phyloP scores from a whole-genome alignment of 2,888 invertebrate genomes.

The Subacronicta megacephala region DNA sequence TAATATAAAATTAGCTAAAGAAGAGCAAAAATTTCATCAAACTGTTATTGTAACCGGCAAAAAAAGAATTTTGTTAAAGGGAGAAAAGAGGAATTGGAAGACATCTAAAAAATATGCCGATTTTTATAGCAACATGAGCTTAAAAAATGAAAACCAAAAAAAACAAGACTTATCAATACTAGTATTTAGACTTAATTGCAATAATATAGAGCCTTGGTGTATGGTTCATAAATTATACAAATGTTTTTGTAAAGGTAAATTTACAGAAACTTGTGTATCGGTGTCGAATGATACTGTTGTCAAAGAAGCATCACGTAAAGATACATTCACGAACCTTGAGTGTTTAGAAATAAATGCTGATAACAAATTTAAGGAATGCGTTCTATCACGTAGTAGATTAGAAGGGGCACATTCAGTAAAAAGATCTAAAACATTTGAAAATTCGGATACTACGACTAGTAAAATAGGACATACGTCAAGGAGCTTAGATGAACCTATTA shows the following conservation, averaged over 20 bases:
- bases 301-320: conserved; percentile 23
- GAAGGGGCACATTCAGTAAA: conserved; percentile 10
- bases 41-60: conserved; percentile 92
- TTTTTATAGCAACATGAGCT: conserved; percentile 75
- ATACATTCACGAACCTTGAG: conserved; percentile 11
- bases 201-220: conserved; percentile 90
- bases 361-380: conserved; percentile 4
- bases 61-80: conserved; percentile 91
- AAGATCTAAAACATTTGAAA: conserved; percentile 13
- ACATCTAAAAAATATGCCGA: conserved; percentile 91
- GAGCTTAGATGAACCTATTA: conserved; percentile 10
- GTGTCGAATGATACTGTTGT: conserved; percentile 10
- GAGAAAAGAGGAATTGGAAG: conserved; percentile 89
- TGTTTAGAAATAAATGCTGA: conserved; percentile 10
- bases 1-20: conserved; percentile 90
- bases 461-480: conserved; percentile 12
- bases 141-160: conserved; percentile 63
- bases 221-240: conserved; percentile 91
- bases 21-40: conserved; percentile 93
- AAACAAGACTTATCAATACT: conserved; percentile 65
- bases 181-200: conserved; percentile 68
- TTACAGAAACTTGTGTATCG: conserved; percentile 56
- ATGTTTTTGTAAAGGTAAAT: conserved; percentile 90
- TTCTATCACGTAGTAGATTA: not conserved
- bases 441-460: conserved; percentile 6